These are phyloP conservation scores for Drosophila paramelanica DNA, from an alignment of 2,888 invertebrate species.

Conservation along the genomic window DNA sequence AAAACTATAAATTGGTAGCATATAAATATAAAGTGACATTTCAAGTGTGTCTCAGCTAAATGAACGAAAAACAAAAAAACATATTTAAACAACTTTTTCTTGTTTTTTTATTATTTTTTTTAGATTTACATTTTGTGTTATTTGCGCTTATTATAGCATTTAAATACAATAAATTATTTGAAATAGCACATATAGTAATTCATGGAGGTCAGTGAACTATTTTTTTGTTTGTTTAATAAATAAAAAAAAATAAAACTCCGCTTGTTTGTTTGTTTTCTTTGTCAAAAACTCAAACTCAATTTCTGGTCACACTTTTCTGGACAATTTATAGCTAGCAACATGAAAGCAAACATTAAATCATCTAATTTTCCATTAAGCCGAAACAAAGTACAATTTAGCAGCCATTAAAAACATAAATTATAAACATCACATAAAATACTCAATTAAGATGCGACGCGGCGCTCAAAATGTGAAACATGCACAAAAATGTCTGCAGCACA, in stretches of 20 bases:
- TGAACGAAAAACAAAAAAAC: not conserved
- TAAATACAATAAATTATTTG: constrained; percentile 18
- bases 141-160: not conserved
- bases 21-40: constrained; percentile 11
- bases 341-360: constrained; percentile 48
- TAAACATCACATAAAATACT: constrained; percentile 66
- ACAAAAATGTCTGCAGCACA: constrained; percentile 43
- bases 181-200: constrained; percentile 1
- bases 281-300: not conserved
- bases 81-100: not conserved
- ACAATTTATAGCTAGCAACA: constrained; percentile 13
- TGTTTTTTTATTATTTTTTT: not conserved
- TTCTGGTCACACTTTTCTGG: constrained; percentile 27
- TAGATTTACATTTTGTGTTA: constrained; percentile 2
- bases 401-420: constrained; percentile 66
- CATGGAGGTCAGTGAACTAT: constrained; percentile 42
- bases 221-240: not conserved
- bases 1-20: constrained; percentile 29
- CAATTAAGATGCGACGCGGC: constrained; percentile 63
- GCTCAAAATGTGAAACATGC: constrained; percentile 64
- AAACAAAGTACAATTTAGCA: constrained; percentile 48
- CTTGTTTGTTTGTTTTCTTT: not conserved
- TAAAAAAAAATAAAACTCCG: not conserved
- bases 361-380: constrained; percentile 58
- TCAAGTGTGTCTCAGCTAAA: constrained; percentile 23